A percentile compares a stretch with the other conserved stretches of the same genome.
Conservation (phyloP, 2,888 invertebrate genomes). For the Troides oblongomaculatus region DNA sequence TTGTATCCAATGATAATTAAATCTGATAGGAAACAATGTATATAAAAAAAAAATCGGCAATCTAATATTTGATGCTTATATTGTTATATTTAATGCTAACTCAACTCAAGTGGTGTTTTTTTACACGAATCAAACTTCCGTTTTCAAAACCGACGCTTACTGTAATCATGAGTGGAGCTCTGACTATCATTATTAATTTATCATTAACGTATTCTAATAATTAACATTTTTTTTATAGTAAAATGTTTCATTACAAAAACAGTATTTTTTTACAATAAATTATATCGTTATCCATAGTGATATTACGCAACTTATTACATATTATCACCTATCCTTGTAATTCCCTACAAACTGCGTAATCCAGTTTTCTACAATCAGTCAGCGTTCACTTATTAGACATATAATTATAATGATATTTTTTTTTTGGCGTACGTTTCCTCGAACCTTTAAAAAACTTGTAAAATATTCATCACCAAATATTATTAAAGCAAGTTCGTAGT, state of each 20-base stretch:
- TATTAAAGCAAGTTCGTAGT: slow-evolving; percentile 1
- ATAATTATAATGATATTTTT: slow-evolving; percentile 4
- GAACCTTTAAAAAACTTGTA: neutral
- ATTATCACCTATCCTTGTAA: slow-evolving; percentile 15
- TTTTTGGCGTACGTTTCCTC: neutral
- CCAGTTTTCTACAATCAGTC: slow-evolving; percentile 27
- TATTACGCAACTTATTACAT: slow-evolving; percentile 5
- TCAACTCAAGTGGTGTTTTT: too few species aligned
- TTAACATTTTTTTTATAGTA: neutral
- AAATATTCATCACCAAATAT: neutral
- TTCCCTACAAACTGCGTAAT: slow-evolving; percentile 15
- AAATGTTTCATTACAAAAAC: neutral
- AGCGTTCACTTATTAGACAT: slow-evolving; percentile 15
- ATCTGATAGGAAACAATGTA: neutral
- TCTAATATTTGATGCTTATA: too few species aligned
- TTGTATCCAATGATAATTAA: neutral
- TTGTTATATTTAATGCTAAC: too few species aligned
- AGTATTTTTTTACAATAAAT: neutral
- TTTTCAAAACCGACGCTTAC: neutral
- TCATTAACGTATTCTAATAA: neutral
- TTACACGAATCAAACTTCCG: too few species aligned
- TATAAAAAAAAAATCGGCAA: too few species aligned
- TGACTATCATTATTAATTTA: neutral
- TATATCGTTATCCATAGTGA: neutral
- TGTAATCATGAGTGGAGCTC: neutral